Base-by-base conservation (phyloP, 2,113 vertebrate genomes). In the Talpa occidentalis region DNA sequence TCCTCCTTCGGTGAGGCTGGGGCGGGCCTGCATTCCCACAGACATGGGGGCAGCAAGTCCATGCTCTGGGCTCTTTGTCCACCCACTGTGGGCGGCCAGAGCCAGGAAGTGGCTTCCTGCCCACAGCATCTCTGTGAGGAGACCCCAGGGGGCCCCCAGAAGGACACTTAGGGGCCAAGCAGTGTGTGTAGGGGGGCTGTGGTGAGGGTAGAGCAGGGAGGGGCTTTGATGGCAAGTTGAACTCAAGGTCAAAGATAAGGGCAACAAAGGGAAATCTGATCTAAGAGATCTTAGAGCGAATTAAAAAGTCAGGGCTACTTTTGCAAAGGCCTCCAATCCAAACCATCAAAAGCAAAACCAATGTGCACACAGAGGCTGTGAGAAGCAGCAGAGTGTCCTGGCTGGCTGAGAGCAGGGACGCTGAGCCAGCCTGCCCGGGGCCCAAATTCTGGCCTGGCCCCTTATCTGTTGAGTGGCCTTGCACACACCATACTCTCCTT, bases 31-130 rank as follows among this genome's bases (percentile, higher is more conserved):
- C 49, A 17, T 8, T 12, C 47, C 47, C 47, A 49, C 47, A 10
- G n/a, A 44, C 10, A 10, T 2, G 7, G 5, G 49, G 49, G 49
- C 49, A 52, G 49, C 49, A 52, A 5, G 64, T 94, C 14, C 0
- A 60, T 83, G 77, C 95, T 88, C 60, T 64, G 74, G 84, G 95
- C 47, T 11, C 81, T 91, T 94, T 82, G 93, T 77, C 66, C 2
- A 0, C 32, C 64, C 80, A 89, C 44, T 6, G 16, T 9, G 26
- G 54, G 69, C 2, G 6, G 21, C 28, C 32, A 7, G 66, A 47
- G 30, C 10, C 6, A 14, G 24, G 47, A 64, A 15, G n/a, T 9
- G 42, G 32, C 16, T 78, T 67, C 70, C 10, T 17, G 22, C 28
- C 12, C 0, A 19, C 22, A 44, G 64, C 35, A 22, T 64, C 56